Conservation (phyloP, 2,888 invertebrate species). For the Melanostoma scalare region DNA sequence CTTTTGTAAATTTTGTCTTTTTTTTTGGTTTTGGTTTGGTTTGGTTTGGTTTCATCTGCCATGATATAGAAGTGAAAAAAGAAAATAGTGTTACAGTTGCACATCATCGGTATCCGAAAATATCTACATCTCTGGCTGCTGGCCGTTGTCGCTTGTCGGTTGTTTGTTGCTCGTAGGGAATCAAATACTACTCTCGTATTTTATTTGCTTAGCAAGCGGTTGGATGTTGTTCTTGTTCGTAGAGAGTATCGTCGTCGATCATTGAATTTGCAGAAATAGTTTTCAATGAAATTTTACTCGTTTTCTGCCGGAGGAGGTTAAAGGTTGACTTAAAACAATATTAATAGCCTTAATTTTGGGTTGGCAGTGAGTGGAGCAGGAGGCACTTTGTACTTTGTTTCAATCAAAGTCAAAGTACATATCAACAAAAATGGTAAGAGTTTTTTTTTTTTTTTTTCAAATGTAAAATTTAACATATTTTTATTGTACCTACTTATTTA, state of each 20-base stretch:
- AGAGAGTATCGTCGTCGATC: background rate
- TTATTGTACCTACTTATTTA: conserved; percentile 20
- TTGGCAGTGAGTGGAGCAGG: too few relatives aligned
- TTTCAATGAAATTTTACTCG: conserved; percentile 70
- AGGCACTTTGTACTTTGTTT: conserved; percentile 27
- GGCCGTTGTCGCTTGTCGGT: conserved; percentile 37
- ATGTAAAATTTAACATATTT: conserved; percentile 16
- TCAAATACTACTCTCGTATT: conserved; percentile 63
- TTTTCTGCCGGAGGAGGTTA: conserved; percentile 60
- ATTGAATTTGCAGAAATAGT: conserved; percentile 71
- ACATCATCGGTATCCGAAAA: conserved; percentile 70
- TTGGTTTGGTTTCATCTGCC: conserved; percentile 10
- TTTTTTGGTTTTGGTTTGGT: conserved; percentile 11
- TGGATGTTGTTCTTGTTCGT: conserved; percentile 37
- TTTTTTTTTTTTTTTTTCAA: conserved; percentile 42
- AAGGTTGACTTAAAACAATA: conserved; percentile 64
- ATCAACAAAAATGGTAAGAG: conserved; percentile 62
- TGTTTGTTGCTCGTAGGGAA: conserved; percentile 30
- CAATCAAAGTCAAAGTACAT: conserved; percentile 29
- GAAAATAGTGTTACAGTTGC: conserved; percentile 72
- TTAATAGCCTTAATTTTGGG: conserved; percentile 63
- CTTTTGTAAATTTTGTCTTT: conserved; percentile 18
- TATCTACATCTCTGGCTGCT: conserved; percentile 46
- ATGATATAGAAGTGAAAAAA: conserved; percentile 62
- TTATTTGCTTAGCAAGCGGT: conserved; percentile 69